Evolutionary conservation across 2,797 vertebrate species (phyloP).

Genomic region (Sebastolobus alascanus): DNA sequence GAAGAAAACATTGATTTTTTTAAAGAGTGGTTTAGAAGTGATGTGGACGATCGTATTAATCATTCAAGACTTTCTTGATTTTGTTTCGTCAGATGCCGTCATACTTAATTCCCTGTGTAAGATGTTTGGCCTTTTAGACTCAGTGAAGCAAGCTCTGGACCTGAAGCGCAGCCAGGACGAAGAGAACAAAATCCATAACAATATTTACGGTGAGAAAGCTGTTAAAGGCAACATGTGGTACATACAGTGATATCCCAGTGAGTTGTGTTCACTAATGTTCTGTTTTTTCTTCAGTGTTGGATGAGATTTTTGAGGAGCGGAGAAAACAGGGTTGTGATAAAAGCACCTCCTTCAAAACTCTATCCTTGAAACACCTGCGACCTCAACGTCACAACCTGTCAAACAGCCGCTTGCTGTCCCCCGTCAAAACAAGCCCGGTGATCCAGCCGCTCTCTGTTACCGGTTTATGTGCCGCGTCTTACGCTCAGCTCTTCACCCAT

Average conservation of each 20-base stretch:
- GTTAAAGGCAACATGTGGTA: not conserved
- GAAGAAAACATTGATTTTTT: not conserved
- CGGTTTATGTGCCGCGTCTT: slow-evolving; percentile 85
- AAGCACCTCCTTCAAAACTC: slow-evolving; percentile 75
- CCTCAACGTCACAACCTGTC: slow-evolving; percentile 84
- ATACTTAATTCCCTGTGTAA: slow-evolving; percentile 92
- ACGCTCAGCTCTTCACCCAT: slow-evolving; percentile 84
- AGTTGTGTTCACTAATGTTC: slow-evolving; percentile 2
- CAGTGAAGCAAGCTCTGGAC: slow-evolving; percentile 91
- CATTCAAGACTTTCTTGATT: slow-evolving; percentile 9
- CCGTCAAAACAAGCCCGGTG: slow-evolving; percentile 81
- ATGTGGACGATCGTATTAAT: not conserved
- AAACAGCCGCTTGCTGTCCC: slow-evolving; percentile 83
- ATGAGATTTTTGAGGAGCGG: slow-evolving; percentile 88
- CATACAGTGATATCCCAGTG: not conserved
- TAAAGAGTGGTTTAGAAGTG: slow-evolving; percentile 1
- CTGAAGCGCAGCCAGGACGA: slow-evolving; percentile 87
- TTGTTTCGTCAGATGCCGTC: slow-evolving; percentile 87
- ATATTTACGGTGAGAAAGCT: slow-evolving; percentile 84
- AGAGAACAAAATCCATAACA: slow-evolving; percentile 86
- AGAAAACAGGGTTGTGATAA: slow-evolving; percentile 83
- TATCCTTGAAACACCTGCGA: slow-evolving; percentile 86
- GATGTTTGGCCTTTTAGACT: slow-evolving; percentile 94
- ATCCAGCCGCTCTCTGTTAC: slow-evolving; percentile 87
- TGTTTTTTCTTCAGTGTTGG: slow-evolving; percentile 80